A percentile compares a stretch with the other conserved stretches of the same genome.
These are phyloP conservation scores for Torymus texanus DNA, from an alignment of 2,888 invertebrate species.

Conservation along the genomic window DNA sequence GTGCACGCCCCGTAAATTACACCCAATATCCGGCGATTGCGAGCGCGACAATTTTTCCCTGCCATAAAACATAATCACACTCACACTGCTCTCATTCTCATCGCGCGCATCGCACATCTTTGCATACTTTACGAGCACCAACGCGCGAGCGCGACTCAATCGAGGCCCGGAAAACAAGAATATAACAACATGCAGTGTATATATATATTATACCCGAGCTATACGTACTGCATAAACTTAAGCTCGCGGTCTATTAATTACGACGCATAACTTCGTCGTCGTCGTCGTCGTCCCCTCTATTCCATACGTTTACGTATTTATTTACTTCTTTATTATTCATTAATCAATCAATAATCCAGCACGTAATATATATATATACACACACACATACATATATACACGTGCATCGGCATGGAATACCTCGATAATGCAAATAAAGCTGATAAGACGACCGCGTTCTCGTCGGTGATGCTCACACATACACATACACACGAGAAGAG, in stretches of 20 bases:
- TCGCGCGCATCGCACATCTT: background rate
- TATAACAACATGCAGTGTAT: background rate
- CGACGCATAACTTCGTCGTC: background rate
- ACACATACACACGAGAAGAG: background rate
- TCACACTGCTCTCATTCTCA: slow-evolving; percentile 8
- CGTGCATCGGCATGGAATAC: slow-evolving; percentile 32
- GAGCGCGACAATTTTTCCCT: slow-evolving; percentile 34
- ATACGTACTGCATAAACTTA: background rate
- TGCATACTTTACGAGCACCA: slow-evolving; percentile 16
- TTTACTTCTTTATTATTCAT: slow-evolving; percentile 49
- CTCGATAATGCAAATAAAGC: slow-evolving; percentile 53
- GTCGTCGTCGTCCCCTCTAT: background rate
- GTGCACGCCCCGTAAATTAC: slow-evolving; percentile 34
- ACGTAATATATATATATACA: no score
- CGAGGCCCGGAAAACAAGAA: background rate
- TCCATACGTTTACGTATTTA: background rate
- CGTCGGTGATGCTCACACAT: background rate
- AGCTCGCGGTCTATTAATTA: slow-evolving; percentile 47
- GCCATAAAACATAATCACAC: slow-evolving; percentile 47
- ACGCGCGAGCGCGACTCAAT: slow-evolving; percentile 19
- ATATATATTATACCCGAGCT: background rate
- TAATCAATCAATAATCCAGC: slow-evolving; percentile 53
- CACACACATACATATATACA: no score
- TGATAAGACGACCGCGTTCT: slow-evolving; percentile 33
- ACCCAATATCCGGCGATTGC: slow-evolving; percentile 41